phyloP scores from a whole-genome alignment of 2,888 invertebrate species.

The Chrysodeixis includens region DNA sequence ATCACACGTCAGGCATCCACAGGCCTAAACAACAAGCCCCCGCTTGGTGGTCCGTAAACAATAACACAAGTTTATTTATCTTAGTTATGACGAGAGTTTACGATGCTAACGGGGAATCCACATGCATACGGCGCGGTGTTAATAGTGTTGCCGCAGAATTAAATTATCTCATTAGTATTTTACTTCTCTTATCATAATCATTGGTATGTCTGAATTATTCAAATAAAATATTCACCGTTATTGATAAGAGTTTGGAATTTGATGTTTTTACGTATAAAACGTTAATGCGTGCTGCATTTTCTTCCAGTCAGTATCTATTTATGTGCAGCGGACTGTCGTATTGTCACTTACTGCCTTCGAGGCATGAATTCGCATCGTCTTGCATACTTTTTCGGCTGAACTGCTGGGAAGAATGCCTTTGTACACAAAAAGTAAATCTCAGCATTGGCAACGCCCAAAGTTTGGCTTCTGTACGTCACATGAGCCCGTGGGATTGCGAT shows the following conservation, averaged over 20 bases:
- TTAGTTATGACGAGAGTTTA: slow-evolving; percentile 76
- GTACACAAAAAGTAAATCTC: slow-evolving; percentile 77
- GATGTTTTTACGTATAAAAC: not conserved
- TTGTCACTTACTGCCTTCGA: slow-evolving; percentile 40
- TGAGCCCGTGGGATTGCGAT: slow-evolving; percentile 85
- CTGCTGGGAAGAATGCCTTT: slow-evolving; percentile 74
- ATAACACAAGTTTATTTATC: slow-evolving; percentile 81
- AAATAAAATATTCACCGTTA: slow-evolving; percentile 10
- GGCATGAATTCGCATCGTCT: slow-evolving; percentile 43
- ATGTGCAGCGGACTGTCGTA: slow-evolving; percentile 9
- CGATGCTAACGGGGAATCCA: slow-evolving; percentile 61
- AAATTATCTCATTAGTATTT: slow-evolving; percentile 57
- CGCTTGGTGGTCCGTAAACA: slow-evolving; percentile 84
- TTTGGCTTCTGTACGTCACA: slow-evolving; percentile 82
- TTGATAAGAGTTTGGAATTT: not conserved
- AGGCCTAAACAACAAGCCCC: slow-evolving; percentile 56
- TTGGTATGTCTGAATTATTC: slow-evolving; percentile 31
- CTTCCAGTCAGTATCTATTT: not conserved
- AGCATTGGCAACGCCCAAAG: slow-evolving; percentile 73
- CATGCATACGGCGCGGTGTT: slow-evolving; percentile 65
- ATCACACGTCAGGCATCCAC: slow-evolving; percentile 28
- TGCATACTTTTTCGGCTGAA: slow-evolving; percentile 69
- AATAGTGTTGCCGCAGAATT: slow-evolving; percentile 70
- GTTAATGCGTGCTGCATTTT: not conserved
- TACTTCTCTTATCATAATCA: slow-evolving; percentile 57